Percentiles rank a stretch among this genome's conserved stretches.
These are phyloP conservation scores for Stenopsyche tienmushanensis DNA, from an alignment of 1,140 invertebrate genomes.

Conservation along the genomic window DNA sequence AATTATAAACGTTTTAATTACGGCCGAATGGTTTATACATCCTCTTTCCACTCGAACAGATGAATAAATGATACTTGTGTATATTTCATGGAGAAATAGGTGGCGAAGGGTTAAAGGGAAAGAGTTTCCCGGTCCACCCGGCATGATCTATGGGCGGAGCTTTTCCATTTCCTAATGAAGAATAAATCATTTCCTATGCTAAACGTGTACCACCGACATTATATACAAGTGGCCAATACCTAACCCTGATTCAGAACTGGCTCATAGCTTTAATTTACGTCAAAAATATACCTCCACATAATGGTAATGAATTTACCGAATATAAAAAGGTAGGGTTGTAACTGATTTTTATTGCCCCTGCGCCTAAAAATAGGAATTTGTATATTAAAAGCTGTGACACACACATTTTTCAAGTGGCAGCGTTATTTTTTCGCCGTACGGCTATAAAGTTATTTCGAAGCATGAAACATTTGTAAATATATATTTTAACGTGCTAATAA, in stretches of 20 bases:
- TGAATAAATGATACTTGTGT: constrained; percentile 16
- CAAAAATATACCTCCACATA: neutral
- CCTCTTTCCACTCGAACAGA: neutral
- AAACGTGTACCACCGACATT: neutral
- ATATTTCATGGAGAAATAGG: too few species aligned
- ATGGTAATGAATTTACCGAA: neutral
- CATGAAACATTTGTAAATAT: too few species aligned
- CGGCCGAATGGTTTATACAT: neutral
- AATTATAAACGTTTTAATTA: constrained; percentile 21
- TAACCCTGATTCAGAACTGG: neutral
- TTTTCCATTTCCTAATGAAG: constrained; percentile 25
- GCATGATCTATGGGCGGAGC: constrained; percentile 22
- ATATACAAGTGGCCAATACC: neutral
- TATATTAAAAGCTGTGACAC: too few species aligned
- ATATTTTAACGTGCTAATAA: too few species aligned
- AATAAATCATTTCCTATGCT: constrained; percentile 22
- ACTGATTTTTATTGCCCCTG: too few species aligned
- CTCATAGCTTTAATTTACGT: neutral
- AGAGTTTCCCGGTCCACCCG: neutral
- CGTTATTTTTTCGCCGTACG: too few species aligned
- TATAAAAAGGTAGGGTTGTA: too few species aligned
- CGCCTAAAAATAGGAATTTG: too few species aligned
- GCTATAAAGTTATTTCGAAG: too few species aligned
- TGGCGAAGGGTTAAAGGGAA: neutral
- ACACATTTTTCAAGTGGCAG: too few species aligned